Conservation (phyloP, 1,140 invertebrate genomes). For the Coboldia fuscipes region DNA sequence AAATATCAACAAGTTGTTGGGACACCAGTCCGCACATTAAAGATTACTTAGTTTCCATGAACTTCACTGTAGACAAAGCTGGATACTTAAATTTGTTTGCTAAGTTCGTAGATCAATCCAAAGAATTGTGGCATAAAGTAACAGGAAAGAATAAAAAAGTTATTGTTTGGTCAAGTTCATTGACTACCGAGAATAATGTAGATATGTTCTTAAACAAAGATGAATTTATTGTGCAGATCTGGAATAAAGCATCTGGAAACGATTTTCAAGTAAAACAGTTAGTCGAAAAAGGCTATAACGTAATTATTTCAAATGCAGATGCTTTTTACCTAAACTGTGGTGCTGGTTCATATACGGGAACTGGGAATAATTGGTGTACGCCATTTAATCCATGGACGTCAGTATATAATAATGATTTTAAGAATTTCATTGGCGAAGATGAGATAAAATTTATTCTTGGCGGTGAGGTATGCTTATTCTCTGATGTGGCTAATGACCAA, state of each 20-base stretch:
- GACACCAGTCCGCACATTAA: conserved; percentile 46
- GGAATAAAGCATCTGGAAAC: conserved; percentile 30
- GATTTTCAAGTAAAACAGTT: conserved; percentile 35
- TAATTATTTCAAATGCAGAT: conserved; percentile 54
- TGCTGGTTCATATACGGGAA: conserved; percentile 34
- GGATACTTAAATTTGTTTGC: conserved; percentile 47
- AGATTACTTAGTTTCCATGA: conserved; percentile 30
- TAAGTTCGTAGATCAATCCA: conserved; percentile 39
- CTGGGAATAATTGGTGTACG: conserved; percentile 54
- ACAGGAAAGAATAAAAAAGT: conserved; percentile 22
- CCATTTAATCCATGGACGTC: conserved; percentile 67
- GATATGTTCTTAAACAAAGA: conserved; percentile 40
- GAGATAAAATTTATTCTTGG: conserved; percentile 33
- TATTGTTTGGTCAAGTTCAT: conserved; percentile 52
- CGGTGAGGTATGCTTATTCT: conserved; percentile 52
- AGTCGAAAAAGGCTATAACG: conserved; percentile 36
- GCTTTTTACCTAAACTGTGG: conserved; percentile 68
- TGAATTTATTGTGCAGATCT: conserved; percentile 54
- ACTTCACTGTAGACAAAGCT: conserved; percentile 25
- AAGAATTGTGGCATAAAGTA: conserved; percentile 27
- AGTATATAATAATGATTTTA: conserved; percentile 51
- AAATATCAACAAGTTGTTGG: conserved; percentile 60
- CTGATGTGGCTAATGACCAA: conserved; percentile 42
- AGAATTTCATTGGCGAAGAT: conserved; percentile 24
- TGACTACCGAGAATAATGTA: conserved; percentile 40